These are phyloP conservation scores for Irena cyanogastra DNA, from an alignment of 2,113 vertebrate species.

Conservation along the genomic window DNA sequence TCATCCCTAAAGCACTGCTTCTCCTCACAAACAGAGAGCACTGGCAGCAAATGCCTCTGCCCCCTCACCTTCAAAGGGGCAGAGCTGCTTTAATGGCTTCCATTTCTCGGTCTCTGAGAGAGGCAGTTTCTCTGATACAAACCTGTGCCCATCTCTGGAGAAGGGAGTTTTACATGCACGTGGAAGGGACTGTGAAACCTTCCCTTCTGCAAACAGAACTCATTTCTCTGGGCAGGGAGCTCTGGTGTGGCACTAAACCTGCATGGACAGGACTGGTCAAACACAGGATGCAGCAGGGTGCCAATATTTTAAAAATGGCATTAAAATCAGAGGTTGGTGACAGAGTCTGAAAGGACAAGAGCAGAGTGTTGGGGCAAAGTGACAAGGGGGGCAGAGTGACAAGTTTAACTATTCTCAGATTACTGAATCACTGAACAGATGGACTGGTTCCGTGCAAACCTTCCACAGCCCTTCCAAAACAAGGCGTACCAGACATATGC, in stretches of 20 bases:
- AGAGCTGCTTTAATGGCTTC: background rate
- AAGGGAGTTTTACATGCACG: background rate
- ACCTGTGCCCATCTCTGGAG: background rate
- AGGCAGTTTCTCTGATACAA: background rate
- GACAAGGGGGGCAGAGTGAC: background rate
- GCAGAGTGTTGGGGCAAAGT: too few relatives aligned
- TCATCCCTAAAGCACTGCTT: background rate
- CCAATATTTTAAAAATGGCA: background rate
- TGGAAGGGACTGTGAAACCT: background rate
- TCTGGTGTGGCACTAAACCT: background rate
- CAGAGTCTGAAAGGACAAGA: background rate
- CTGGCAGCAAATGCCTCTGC: background rate
- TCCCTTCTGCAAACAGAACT: background rate
- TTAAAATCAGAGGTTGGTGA: background rate
- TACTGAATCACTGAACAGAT: constrained; percentile 18
- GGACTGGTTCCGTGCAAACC: background rate
- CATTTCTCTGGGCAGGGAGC: background rate
- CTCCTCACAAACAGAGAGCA: background rate
- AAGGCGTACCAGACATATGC: constrained; percentile 22
- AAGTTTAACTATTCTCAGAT: background rate
- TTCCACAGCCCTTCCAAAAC: constrained; percentile 2
- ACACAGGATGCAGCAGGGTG: background rate
- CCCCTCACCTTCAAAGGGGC: background rate
- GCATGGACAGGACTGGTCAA: background rate
- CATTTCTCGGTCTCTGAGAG: background rate